phyloP scores from a whole-genome alignment of 53 echinoderm and acorn worm genomes.

The Apostichopus leukothele region DNA sequence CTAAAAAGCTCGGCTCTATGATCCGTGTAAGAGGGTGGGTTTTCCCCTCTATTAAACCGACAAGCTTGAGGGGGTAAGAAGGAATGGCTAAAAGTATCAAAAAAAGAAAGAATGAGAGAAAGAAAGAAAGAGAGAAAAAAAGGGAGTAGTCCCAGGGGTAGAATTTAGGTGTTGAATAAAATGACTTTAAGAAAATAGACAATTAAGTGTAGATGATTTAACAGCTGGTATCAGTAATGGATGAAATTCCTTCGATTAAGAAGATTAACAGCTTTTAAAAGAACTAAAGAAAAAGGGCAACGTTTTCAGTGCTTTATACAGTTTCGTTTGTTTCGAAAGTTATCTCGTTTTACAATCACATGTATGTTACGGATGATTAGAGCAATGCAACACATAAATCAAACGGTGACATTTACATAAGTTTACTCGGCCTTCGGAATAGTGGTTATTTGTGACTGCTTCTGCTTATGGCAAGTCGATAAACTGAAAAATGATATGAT shows the following conservation, averaged over 20 bases:
- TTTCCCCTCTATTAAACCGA: constrained; percentile 37
- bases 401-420: no score
- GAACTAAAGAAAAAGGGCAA: not conserved
- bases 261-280: constrained; percentile 1
- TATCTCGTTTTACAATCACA: no score
- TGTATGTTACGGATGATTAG: no score
- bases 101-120: constrained; percentile 7
- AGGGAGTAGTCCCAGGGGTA: constrained; percentile 23
- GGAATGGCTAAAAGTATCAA: constrained; percentile 35
- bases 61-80: constrained; percentile 34
- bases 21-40: constrained; percentile 41
- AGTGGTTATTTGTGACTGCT: no score
- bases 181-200: constrained; percentile 37
- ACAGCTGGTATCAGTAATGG: constrained; percentile 33
- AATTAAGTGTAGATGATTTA: constrained; percentile 38
- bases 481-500: no score
- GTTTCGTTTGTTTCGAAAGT: no score
- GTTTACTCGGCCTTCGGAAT: no score
- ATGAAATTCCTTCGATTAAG: constrained; percentile 7
- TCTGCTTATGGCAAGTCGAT: no score
- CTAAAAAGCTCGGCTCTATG: constrained; percentile 32
- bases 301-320: no score
- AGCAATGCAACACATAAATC: no score
- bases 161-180: constrained; percentile 18
- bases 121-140: not conserved